phyloP scores from a whole-genome alignment of 1,140 invertebrate genomes.

The Drosophila busckii region DNA sequence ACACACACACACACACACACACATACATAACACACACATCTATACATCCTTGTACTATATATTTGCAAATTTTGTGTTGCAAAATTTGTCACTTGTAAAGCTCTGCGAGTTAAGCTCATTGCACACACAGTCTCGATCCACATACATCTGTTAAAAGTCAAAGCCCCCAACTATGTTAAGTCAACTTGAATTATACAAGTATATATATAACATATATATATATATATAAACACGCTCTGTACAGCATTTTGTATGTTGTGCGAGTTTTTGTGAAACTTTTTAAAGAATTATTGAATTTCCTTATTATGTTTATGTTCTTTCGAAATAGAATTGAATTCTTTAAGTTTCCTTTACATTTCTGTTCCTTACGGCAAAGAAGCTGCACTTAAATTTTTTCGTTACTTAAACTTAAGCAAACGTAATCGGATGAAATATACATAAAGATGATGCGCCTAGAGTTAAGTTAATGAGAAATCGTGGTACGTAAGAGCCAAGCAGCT shows the following conservation, averaged over 20 bases:
- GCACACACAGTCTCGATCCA: slow-evolving; percentile 8
- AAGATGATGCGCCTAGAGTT: slow-evolving; percentile 6
- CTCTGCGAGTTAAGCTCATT: slow-evolving; percentile 22
- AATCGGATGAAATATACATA: slow-evolving; percentile 20
- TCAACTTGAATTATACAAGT: slow-evolving; percentile 17
- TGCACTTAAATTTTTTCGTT: slow-evolving; percentile 58
- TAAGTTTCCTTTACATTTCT: slow-evolving; percentile 52
- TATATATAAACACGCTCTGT: no score
- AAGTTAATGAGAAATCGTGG: slow-evolving; percentile 6
- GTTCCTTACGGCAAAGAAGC: slow-evolving; percentile 70
- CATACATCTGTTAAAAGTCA: slow-evolving; percentile 30
- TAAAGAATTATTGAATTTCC: slow-evolving; percentile 47
- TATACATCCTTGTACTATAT: slow-evolving; percentile 52
- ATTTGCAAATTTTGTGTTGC: slow-evolving; percentile 52
- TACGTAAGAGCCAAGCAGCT: slow-evolving; percentile 55
- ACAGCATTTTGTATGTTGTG: no score
- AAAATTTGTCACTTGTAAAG: slow-evolving; percentile 51
- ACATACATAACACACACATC: slow-evolving; percentile 23
- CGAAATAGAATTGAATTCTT: slow-evolving; percentile 67
- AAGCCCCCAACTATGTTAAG: slow-evolving; percentile 24
- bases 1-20: slow-evolving; percentile 15
- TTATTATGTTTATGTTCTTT: slow-evolving; percentile 59
- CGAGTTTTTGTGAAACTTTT: slow-evolving; percentile 51
- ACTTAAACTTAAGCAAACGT: slow-evolving; percentile 42
- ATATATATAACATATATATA: slow-evolving; percentile 19